Evolutionary conservation across 2,113 vertebrate genomes (phyloP).

Genomic region (Coptodon bakossiorum): DNA sequence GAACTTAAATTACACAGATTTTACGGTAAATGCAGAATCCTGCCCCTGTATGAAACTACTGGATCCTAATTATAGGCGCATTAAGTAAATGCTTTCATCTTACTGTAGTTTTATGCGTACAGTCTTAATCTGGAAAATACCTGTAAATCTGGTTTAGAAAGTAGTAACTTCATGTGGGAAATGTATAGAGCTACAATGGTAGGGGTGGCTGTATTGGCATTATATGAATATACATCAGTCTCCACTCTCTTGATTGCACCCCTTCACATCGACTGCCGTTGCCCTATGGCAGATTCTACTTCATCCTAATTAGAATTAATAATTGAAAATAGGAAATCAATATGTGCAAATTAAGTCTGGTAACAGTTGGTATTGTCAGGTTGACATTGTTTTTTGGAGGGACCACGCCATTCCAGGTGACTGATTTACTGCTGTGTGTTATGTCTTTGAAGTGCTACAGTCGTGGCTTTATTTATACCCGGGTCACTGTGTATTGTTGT

Average conservation of each 20-base stretch:
- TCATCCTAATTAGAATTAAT: conserved; percentile 99
- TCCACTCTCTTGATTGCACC: conserved; percentile 23
- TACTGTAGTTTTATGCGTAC: background rate
- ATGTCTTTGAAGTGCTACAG: background rate
- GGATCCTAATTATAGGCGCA: background rate
- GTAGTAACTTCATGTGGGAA: background rate
- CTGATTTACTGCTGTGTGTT: conserved; percentile 9
- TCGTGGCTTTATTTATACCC: conserved; percentile 33
- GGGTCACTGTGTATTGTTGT: background rate
- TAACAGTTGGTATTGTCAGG: conserved; percentile 76
- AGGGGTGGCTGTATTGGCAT: background rate
- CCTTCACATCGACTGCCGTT: conserved; percentile 78
- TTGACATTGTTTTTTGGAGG: conserved; percentile 76
- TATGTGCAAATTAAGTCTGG: conserved; percentile 87
- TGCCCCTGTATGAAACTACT: background rate
- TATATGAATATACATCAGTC: conserved; percentile 66
- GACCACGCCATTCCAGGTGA: conserved; percentile 42
- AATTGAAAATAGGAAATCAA: conserved; percentile 99
- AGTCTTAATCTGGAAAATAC: background rate
- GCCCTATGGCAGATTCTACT: conserved; percentile 81
- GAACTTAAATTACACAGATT: background rate
- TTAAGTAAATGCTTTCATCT: background rate
- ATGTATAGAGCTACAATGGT: background rate
- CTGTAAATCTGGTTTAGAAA: background rate
- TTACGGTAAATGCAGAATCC: background rate